Evolutionary conservation across 2,888 invertebrate genomes (phyloP).

Genomic region (Synergus itoensis): DNA sequence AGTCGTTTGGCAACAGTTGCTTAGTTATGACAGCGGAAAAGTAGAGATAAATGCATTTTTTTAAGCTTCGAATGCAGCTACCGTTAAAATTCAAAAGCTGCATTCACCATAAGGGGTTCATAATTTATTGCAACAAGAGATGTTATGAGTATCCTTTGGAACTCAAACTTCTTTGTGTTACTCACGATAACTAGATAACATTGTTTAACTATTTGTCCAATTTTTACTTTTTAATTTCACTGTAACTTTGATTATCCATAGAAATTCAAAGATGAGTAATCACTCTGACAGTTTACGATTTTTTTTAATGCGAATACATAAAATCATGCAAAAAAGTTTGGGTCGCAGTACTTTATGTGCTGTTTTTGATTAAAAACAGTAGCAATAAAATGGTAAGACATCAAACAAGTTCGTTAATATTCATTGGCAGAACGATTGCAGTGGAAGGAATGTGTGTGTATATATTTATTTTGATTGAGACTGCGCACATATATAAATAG

Average conservation of each 20-base stretch:
- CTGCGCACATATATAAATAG: constrained; percentile 9
- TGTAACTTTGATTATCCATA: neutral
- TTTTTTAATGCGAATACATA: neutral
- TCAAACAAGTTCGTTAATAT: constrained; percentile 41
- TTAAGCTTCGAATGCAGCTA: constrained; percentile 14
- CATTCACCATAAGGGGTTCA: neutral
- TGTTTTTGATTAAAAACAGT: constrained; percentile 41
- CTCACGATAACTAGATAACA: neutral
- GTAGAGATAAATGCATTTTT: constrained; percentile 34
- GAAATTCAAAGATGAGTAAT: neutral
- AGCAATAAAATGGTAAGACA: constrained; percentile 39
- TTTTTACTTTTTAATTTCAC: neutral
- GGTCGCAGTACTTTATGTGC: constrained; percentile 29
- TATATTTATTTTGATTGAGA: constrained; percentile 35
- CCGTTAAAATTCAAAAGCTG: constrained; percentile 22
- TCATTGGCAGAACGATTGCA: constrained; percentile 36
- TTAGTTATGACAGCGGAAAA: constrained; percentile 39
- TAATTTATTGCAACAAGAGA: constrained; percentile 2
- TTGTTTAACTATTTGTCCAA: neutral
- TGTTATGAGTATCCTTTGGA: neutral
- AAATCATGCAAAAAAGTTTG: neutral
- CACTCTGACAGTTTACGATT: neutral
- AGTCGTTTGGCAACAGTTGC: constrained; percentile 40
- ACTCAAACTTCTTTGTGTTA: neutral
- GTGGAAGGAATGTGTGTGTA: constrained; percentile 2